phyloP scores from a whole-genome alignment of 2,113 vertebrate genomes.

The Heteronetta atricapilla region DNA sequence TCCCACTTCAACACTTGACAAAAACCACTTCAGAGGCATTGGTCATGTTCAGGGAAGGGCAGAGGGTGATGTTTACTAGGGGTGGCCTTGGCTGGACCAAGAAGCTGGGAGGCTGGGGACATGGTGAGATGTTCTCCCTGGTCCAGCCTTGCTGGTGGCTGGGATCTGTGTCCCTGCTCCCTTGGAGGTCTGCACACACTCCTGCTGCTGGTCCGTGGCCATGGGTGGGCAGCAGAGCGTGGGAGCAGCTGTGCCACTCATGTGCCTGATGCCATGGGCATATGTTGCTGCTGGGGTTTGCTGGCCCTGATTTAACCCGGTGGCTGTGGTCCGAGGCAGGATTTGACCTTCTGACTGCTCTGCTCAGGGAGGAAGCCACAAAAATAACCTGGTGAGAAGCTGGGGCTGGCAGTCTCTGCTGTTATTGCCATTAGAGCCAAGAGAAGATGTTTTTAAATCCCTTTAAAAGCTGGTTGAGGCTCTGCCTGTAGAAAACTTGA shows the following conservation, averaged over 20 bases:
- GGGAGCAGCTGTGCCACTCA: neutral
- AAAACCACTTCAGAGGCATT: neutral
- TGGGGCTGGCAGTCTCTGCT: neutral
- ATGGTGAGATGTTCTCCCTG: too few species aligned
- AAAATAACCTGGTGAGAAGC: neutral
- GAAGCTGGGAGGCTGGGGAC: too few species aligned
- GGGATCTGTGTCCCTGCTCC: too few species aligned
- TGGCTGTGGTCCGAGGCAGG: neutral
- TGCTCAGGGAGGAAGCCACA: neutral
- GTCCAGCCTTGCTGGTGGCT: too few species aligned
- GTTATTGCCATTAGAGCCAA: neutral
- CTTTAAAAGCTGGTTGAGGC: neutral
- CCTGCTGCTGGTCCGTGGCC: fast-evolving
- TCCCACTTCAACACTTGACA: neutral
- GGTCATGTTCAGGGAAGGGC: neutral
- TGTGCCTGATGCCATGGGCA: fast-evolving
- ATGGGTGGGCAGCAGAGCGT: fast-evolving
- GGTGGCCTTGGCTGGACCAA: too few species aligned
- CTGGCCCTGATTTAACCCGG: neutral
- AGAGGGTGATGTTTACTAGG: neutral
- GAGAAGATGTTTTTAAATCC: neutral
- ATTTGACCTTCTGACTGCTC: neutral
- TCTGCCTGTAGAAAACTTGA: neutral
- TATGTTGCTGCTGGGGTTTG: neutral
- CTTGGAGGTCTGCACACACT: too few species aligned